These are phyloP conservation scores for Castor canadensis DNA, from an alignment of 2,113 vertebrate genomes.

Conservation along the genomic window DNA sequence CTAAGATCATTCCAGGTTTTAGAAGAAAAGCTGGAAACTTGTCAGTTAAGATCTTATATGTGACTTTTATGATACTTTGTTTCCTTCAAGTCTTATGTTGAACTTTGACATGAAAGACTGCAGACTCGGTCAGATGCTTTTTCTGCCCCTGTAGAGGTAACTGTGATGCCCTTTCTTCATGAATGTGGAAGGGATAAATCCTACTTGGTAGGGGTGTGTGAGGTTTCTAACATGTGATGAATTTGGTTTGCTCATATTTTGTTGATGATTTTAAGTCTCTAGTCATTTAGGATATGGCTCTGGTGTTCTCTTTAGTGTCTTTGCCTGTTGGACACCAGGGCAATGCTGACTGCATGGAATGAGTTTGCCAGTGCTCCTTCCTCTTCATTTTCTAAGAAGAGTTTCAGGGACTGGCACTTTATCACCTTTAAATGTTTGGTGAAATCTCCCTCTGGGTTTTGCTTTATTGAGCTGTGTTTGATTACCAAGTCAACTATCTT, in stretches of 20 bases:
- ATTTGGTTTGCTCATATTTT: not conserved
- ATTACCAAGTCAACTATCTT: not conserved
- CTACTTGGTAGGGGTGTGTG: not conserved
- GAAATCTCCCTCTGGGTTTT: not conserved
- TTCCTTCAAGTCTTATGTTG: not conserved
- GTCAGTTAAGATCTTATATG: not conserved
- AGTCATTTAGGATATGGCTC: not conserved
- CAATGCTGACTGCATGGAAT: not conserved
- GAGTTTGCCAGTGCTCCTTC: not conserved
- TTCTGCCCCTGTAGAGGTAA: not conserved
- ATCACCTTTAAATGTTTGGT: not conserved
- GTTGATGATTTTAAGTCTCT: not conserved
- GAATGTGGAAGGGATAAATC: no score
- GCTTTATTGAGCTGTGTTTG: not conserved
- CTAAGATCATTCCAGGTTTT: not conserved
- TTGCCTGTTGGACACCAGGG: not conserved
- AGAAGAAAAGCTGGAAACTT: not conserved
- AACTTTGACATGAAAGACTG: not conserved
- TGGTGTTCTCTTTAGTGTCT: not conserved
- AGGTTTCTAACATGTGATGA: not conserved
- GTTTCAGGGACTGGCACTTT: not conserved
- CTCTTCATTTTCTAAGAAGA: not conserved
- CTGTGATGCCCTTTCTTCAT: no score
- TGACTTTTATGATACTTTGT: not conserved
- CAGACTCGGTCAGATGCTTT: not conserved